A percentile compares a stretch with the other conserved stretches of the same genome.
Conservation (phyloP, 2,113 vertebrate species). For the Nothocercus julius region DNA sequence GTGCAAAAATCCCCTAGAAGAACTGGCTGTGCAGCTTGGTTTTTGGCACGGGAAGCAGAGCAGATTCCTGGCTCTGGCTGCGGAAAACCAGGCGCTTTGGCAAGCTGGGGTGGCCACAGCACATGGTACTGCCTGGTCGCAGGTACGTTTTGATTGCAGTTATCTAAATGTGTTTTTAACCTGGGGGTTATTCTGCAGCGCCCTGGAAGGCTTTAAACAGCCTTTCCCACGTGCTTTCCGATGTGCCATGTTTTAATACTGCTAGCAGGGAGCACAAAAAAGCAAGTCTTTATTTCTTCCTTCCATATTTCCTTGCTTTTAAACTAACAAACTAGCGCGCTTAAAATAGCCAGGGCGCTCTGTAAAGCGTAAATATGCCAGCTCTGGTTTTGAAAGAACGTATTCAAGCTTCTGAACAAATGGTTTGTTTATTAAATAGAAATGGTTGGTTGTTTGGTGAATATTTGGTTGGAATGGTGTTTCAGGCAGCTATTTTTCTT, state of each 20-base stretch:
- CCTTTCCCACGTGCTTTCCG: not conserved
- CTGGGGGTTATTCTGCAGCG: conserved; percentile 11
- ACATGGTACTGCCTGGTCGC: not conserved
- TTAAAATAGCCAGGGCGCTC: not conserved
- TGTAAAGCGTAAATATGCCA: not conserved
- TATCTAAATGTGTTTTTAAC: conserved; percentile 22
- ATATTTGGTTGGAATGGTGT: not conserved
- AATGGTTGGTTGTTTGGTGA: not conserved
- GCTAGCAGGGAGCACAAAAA: not conserved
- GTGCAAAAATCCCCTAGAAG: not conserved
- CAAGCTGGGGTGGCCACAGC: rapidly evolving
- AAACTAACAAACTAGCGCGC: not conserved
- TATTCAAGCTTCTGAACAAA: not conserved
- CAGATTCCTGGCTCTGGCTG: not conserved
- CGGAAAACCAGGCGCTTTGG: not conserved
- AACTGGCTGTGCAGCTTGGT: not conserved
- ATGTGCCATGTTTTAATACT: not conserved
- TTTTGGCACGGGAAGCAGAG: not conserved
- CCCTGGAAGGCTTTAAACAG: not conserved
- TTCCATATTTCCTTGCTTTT: not conserved
- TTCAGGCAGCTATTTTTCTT: not conserved
- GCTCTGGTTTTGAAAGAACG: not conserved
- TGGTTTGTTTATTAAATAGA: not conserved
- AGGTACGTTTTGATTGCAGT: conserved; percentile 3
- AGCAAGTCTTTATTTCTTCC: not conserved